These are phyloP conservation scores for Hippocampus barbouri DNA, from an alignment of 2,113 vertebrate species.

Conservation along the genomic window DNA sequence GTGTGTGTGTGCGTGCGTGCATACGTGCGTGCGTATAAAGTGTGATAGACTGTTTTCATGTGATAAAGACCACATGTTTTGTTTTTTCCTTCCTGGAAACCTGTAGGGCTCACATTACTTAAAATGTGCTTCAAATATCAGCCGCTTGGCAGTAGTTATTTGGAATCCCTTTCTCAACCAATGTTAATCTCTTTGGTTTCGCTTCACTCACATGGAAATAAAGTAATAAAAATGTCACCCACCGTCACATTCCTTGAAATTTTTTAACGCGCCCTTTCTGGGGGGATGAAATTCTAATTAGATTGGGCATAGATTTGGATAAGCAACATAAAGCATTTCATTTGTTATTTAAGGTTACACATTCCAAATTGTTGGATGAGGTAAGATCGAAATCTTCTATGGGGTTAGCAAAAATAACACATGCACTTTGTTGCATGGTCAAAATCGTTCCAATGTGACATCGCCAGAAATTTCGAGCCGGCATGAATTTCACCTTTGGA, in stretches of 20 bases:
- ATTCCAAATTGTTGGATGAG: background rate
- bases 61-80: slow-evolving; percentile 17
- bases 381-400: background rate
- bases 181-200: background rate
- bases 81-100: background rate
- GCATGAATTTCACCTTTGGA: background rate
- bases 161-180: background rate
- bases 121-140: background rate
- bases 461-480: background rate
- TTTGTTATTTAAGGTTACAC: background rate
- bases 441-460: background rate
- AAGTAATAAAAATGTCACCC: background rate
- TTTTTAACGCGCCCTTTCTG: background rate
- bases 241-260: slow-evolving; percentile 6
- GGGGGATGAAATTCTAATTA: background rate
- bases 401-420: background rate
- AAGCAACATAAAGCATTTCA: background rate
- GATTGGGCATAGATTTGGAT: background rate
- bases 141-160: background rate
- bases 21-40: no score
- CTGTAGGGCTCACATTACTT: background rate
- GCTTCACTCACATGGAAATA: slow-evolving; percentile 2
- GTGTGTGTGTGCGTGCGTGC: no score
- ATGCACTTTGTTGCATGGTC: background rate
- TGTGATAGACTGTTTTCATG: slow-evolving; percentile 11